Evolutionary conservation across 2,888 invertebrate species (phyloP).

Genomic region (Hypsopygia costalis): DNA sequence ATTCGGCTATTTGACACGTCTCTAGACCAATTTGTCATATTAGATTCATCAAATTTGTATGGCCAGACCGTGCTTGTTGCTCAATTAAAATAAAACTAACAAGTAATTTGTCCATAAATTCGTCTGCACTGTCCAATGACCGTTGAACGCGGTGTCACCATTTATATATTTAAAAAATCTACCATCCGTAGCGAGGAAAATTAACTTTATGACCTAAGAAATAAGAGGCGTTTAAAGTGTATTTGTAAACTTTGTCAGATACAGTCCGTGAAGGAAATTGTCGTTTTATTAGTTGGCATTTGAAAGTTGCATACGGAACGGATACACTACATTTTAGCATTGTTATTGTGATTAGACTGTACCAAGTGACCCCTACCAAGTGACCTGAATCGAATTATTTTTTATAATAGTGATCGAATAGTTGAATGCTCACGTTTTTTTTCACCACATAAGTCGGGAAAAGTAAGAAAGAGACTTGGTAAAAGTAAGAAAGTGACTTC

Average conservation of each 20-base stretch:
- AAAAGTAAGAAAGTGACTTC: no score
- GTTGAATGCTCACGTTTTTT: no score
- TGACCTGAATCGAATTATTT: no score
- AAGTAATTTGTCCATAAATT: slow-evolving; percentile 2
- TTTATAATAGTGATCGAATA: no score
- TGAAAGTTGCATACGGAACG: slow-evolving; percentile 40
- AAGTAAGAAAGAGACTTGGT: no score
- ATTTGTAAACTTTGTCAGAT: neutral
- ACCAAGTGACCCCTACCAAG: slow-evolving; percentile 27
- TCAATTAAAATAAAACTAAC: slow-evolving; percentile 7
- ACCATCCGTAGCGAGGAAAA: neutral
- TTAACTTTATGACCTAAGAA: neutral
- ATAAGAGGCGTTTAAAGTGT: slow-evolving; percentile 1
- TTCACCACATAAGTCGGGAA: no score
- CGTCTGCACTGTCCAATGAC: slow-evolving; percentile 9
- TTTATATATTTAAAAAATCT: slow-evolving; percentile 5
- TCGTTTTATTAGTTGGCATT: slow-evolving; percentile 27
- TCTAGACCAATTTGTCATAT: neutral
- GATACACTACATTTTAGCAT: slow-evolving; percentile 31
- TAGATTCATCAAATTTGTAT: neutral
- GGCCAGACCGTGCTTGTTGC: neutral
- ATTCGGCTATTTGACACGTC: neutral
- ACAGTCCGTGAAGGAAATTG: slow-evolving; percentile 17
- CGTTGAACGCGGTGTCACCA: slow-evolving; percentile 6
- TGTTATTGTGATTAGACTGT: slow-evolving; percentile 30